phyloP scores from a whole-genome alignment of 2,797 vertebrate genomes.

The Morelia viridis region DNA sequence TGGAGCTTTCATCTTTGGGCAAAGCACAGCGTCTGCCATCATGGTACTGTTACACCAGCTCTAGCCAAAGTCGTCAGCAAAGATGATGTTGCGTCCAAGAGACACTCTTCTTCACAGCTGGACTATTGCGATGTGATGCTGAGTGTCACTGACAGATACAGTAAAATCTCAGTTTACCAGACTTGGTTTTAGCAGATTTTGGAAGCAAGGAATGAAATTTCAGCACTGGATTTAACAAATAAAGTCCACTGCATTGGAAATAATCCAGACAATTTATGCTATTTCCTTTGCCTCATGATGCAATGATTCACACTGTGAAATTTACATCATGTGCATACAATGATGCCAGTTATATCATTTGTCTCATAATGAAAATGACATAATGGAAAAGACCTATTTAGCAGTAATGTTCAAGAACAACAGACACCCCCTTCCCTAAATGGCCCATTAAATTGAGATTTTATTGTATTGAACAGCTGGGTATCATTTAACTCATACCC shows the following conservation, averaged over 20 bases:
- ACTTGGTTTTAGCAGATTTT: not conserved
- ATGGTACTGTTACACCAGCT: constrained; percentile 79
- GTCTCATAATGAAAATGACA: not conserved
- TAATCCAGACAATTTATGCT: not conserved
- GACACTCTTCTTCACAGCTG: not conserved
- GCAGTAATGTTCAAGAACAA: not conserved
- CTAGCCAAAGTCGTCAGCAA: constrained; percentile 35
- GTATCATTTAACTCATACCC: not conserved
- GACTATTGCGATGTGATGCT: not conserved
- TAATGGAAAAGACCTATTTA: not conserved
- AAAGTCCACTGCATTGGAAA: not conserved
- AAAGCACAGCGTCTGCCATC: constrained; percentile 85
- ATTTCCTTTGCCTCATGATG: not conserved
- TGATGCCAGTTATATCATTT: not conserved
- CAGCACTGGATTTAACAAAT: not conserved
- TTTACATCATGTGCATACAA: not conserved
- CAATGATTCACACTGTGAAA: not conserved
- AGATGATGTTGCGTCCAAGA: not conserved
- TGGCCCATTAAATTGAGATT: not conserved
- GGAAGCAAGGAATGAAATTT: not conserved
- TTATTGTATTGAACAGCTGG: not conserved
- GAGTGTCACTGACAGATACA: not conserved
- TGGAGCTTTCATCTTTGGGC: constrained; percentile 91
- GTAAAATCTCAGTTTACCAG: not conserved
- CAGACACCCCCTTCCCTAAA: not conserved